phyloP scores from a whole-genome alignment of 2,888 invertebrate species.

The Empis stercorea region DNA sequence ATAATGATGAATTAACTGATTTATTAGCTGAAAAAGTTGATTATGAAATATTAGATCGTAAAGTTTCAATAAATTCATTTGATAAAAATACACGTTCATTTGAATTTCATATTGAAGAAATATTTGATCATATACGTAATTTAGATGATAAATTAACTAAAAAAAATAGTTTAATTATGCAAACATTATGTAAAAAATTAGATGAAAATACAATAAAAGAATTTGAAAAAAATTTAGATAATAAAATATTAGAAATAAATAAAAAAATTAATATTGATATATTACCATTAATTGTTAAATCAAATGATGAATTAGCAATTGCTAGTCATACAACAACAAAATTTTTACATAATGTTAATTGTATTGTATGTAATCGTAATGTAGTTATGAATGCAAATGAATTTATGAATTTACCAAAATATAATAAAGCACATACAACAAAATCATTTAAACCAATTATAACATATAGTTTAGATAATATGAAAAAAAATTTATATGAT shows the following conservation, averaged over 20 bases:
- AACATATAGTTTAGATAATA: conserved; percentile 53
- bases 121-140: background rate
- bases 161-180: too few species aligned
- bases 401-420: conserved; percentile 36
- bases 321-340: conserved; percentile 47
- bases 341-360: conserved; percentile 56
- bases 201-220: too few species aligned
- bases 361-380: conserved; percentile 63
- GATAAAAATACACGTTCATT: too few species aligned
- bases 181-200: too few species aligned
- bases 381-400: conserved; percentile 57
- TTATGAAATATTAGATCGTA: background rate
- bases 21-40: background rate
- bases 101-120: background rate
- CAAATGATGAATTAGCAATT: too few species aligned
- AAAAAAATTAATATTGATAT: too few species aligned
- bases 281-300: too few species aligned
- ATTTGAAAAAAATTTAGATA: too few species aligned
- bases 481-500: conserved; percentile 36
- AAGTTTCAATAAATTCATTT: too few species aligned
- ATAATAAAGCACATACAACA: conserved; percentile 42
- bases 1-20: background rate
- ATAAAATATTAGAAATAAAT: too few species aligned
- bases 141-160: too few species aligned
- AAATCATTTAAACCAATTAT: conserved; percentile 55